phyloP scores from a whole-genome alignment of 2,888 invertebrate genomes.

The Drosophila cyrtoloma region DNA sequence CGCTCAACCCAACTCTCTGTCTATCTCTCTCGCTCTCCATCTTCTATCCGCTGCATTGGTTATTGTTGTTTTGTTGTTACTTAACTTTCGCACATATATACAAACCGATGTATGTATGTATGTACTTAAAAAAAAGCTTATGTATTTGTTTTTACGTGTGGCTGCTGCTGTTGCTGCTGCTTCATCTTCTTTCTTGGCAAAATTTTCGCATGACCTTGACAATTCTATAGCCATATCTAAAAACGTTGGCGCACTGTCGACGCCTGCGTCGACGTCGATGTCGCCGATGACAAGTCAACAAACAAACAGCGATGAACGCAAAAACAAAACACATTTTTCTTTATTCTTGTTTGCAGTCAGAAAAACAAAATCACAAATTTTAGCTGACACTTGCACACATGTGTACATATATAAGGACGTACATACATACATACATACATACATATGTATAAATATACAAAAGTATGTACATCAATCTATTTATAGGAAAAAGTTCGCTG shows the following conservation, averaged over 20 bases:
- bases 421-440: neutral
- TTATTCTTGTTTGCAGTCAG: constrained; percentile 25
- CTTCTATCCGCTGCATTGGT: constrained; percentile 18
- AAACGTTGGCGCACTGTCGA: constrained; percentile 19
- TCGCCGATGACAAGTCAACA: constrained; percentile 41
- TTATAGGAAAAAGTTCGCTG: neutral
- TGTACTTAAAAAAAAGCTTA: neutral
- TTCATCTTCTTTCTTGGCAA: constrained; percentile 18
- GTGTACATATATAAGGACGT: neutral
- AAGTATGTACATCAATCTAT: constrained; percentile 1
- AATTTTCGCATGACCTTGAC: constrained; percentile 59
- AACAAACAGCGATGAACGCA: constrained; percentile 22
- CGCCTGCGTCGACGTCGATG: constrained; percentile 12
- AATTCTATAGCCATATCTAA: constrained; percentile 41
- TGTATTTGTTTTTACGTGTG: constrained; percentile 12
- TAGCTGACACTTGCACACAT: constrained; percentile 20
- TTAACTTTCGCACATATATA: constrained; percentile 19
- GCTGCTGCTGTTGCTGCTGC: neutral
- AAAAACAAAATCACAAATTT: constrained; percentile 38
- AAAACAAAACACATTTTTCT: constrained; percentile 23
- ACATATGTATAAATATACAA: neutral
- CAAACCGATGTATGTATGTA: constrained; percentile 2
- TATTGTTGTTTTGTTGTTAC: constrained; percentile 25
- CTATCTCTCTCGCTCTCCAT: neutral
- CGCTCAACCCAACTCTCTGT: constrained; percentile 61